Conservation (phyloP, 2,113 vertebrate genomes). For the Pao palembangensis region DNA sequence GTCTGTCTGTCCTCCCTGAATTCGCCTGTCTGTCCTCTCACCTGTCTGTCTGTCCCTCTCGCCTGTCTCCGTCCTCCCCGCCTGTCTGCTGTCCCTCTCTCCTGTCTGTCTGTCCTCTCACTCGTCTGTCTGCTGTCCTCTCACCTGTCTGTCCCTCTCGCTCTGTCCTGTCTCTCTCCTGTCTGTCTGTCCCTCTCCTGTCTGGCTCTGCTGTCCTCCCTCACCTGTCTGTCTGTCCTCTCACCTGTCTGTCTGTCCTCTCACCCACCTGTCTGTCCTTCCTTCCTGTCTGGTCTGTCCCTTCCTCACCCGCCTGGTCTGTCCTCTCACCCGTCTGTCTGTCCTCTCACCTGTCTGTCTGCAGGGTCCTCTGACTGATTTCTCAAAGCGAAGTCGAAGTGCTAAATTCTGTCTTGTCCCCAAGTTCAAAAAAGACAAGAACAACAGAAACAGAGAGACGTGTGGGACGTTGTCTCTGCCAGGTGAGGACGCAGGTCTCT, state of each 20-base stretch:
- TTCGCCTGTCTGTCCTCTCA: not conserved
- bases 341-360: constrained; percentile 1
- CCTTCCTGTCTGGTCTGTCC: not conserved
- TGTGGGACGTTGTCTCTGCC: constrained; percentile 80
- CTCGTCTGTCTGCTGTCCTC: too few species aligned
- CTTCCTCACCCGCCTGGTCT: fast-evolving
- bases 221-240: not conserved
- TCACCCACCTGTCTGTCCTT: constrained; percentile 44
- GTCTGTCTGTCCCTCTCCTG: not conserved
- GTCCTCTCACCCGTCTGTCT: not conserved
- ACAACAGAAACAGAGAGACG: constrained; percentile 89
- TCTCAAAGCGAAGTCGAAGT: constrained; percentile 85
- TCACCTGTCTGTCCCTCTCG: too few species aligned
- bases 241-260: constrained; percentile 36
- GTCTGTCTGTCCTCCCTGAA: too few species aligned
- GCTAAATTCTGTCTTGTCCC: constrained; percentile 95
- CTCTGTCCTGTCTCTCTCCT: too few species aligned
- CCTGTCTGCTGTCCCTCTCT: too few species aligned
- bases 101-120: too few species aligned
- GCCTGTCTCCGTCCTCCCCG: too few species aligned
- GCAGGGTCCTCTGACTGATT: constrained; percentile 82
- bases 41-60: constrained; percentile 8
- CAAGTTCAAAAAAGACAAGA: constrained; percentile 98
- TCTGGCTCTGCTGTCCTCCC: too few species aligned
- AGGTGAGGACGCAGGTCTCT: constrained; percentile 68